Base-by-base conservation (phyloP, 2,113 vertebrate species). In the Anas platyrhynchos region DNA sequence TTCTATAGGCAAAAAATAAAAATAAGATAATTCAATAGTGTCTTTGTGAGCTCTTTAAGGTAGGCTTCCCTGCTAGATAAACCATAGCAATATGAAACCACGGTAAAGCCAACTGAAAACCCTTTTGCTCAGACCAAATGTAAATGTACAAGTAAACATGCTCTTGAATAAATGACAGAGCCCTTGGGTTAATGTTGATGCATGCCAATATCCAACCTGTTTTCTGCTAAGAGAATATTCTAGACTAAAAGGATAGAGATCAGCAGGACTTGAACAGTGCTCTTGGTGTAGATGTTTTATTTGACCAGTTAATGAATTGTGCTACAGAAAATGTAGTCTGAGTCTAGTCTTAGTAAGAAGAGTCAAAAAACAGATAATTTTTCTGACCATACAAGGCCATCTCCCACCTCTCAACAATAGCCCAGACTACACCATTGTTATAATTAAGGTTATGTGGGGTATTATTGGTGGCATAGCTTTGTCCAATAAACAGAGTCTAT, bases 401-500 rank as follows among this genome's bases (percentile, higher is more conserved):
- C 55, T 94, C 46, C 91, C 63, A 91, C 67, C 61, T 94, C 88
- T 59, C 78, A 91, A 16, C 65, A 91, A 72, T 78, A 78, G 21
- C 67, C 73, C 58, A 90, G 67, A 72, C 66, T 77, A 84, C 26
- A 41, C 65, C 52, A 17, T 79, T 73, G 5, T 73, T 92, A 66
- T 81, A 93, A 88, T 95, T 94, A 92, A 54, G 80, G 83, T 69
- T 92, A 68, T 25, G 36, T 84, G 69, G 65, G 65, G 25, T 86
- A 71, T 84, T 84, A 92, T 5, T 93, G 80, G 88, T 91, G 83
- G 80, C 66, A 96, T 94, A 92, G 90, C 73, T 88, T 44, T 71
- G 91, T 79, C 0, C 1, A 84, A 82, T n/a, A 84, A 62, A 78
- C 67, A 82, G 66, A 62, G 52, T 23, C 65, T 86, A 61, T 86